Evolutionary conservation across 2,888 invertebrate genomes (phyloP), one percentile per base, ranked within the genome.

Genomic region (Pollenia griseotomentosa): DNA sequence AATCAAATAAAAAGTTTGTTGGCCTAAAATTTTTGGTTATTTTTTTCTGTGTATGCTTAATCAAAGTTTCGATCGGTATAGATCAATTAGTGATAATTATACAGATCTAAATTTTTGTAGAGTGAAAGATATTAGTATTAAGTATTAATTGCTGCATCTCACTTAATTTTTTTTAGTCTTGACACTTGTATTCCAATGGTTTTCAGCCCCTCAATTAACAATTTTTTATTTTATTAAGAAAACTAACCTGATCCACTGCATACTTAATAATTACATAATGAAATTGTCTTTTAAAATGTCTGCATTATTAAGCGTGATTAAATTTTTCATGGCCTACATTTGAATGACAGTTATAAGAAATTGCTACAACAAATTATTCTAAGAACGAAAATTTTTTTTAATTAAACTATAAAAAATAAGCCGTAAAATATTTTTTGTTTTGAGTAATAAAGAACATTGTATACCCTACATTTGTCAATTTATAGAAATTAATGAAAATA

Each of bases 291-390:
- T n/a, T 48, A 33, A 19, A 65, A 63, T 40, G 53, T 23, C 19
- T 42, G 48, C 42, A 14, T 23, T 65, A 65, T 65, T 65, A 75
- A 77, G 55, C 77, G 77, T 65, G 77, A 55, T 77, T 65, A 77
- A 65, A 19, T 53, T 63, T 77, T 16, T 44, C n/a, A 14, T 53
- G 55, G 77, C 77, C 77, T 55, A 77, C 77, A 53, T 63, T 63
- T 51, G 51, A 75, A 7, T 63, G 19, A 9, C 75, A 75, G 63
- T 63, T 63, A 42, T 48, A 74, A 59, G 14, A 59, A 12, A 42
- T 59, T 33, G 33, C 11, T 10, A 61, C 19, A 33, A 53, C 33
- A 33, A 51, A 16, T 33, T 33, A 70, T 48, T 68, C 33, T 8
- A 33, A 53, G 53, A 40, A 33, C 51, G 16, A 40, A 51, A 12